Evolutionary conservation across 2,888 invertebrate genomes (phyloP).

Genomic region (Hecatera dysodea): DNA sequence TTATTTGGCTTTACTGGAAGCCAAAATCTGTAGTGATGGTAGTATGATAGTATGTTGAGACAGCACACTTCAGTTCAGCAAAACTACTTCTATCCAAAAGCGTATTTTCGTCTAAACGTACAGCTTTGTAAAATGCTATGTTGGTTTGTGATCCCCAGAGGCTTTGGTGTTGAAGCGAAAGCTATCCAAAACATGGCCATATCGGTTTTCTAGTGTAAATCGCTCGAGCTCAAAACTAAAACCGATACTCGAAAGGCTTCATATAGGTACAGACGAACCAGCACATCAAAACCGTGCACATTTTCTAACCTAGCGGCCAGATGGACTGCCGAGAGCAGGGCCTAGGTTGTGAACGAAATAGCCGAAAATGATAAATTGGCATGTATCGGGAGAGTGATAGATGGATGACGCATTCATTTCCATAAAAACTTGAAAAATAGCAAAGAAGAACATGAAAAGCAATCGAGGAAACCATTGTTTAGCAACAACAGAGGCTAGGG

Average conservation of each 20-base stretch:
- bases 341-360: conserved; percentile 23
- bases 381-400: conserved; percentile 15
- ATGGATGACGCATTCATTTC: conserved; percentile 19
- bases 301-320: conserved; percentile 23
- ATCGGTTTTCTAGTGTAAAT: conserved; percentile 19
- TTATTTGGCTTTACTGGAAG: neutral
- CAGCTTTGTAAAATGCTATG: conserved; percentile 20
- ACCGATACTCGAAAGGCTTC: neutral
- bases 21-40: no score
- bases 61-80: neutral
- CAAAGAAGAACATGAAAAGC: conserved; percentile 1
- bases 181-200: conserved; percentile 29
- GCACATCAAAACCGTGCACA: conserved; percentile 30
- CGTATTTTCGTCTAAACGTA: conserved; percentile 8
- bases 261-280: neutral
- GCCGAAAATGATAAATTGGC: conserved; percentile 24
- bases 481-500: conserved; percentile 12
- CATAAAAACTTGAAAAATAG: conserved; percentile 20
- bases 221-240: conserved; percentile 12
- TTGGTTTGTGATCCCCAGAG: conserved; percentile 17
- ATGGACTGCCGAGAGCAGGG: neutral
- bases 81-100: conserved; percentile 8
- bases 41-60: neutral
- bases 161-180: conserved; percentile 27
- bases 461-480: neutral